Percentiles rank a stretch among this genome's conserved stretches.
These are phyloP conservation scores for Seladonia tumulorum DNA, from an alignment of 2,888 invertebrate species.

Conservation along the genomic window DNA sequence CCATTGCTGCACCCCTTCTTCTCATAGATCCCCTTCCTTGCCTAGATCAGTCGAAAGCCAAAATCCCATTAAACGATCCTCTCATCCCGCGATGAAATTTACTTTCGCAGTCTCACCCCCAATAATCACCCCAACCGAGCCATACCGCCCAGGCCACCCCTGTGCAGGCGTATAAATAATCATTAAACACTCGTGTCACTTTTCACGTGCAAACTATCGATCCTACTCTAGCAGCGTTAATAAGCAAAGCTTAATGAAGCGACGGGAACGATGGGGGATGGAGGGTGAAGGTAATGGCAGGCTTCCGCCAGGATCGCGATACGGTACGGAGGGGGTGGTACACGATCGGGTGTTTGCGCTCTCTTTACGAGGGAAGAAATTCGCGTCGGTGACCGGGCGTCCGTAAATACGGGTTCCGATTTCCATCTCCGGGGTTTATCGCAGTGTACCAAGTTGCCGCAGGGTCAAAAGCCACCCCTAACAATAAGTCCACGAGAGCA, in stretches of 20 bases:
- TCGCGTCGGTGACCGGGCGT: conserved; percentile 30
- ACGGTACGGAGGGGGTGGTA: neutral
- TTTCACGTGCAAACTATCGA: neutral
- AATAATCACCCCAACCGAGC: neutral
- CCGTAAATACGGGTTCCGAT: conserved; percentile 62
- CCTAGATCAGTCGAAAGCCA: too few relatives aligned
- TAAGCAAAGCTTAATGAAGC: neutral
- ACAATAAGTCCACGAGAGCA: conserved; percentile 58
- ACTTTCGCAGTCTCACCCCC: neutral
- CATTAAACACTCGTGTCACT: neutral
- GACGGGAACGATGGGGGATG: neutral
- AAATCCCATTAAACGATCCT: neutral
- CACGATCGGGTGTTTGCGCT: conserved; percentile 23
- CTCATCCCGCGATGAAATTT: neutral
- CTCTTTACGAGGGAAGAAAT: conserved; percentile 47
- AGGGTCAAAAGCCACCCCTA: conserved; percentile 59
- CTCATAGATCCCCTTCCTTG: too few relatives aligned
- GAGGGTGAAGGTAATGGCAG: neutral
- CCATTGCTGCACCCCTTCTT: too few relatives aligned
- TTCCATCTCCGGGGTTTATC: conserved; percentile 62
- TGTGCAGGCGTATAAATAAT: neutral
- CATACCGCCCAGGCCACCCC: too few relatives aligned
- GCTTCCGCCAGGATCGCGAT: neutral
- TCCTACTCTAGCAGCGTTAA: neutral
- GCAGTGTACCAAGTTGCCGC: conserved; percentile 38